A percentile compares a stretch with the other conserved stretches of the same genome.
Evolutionary conservation across 2,888 invertebrate genomes (phyloP).

Genomic region (Drosophila paramelanica): DNA sequence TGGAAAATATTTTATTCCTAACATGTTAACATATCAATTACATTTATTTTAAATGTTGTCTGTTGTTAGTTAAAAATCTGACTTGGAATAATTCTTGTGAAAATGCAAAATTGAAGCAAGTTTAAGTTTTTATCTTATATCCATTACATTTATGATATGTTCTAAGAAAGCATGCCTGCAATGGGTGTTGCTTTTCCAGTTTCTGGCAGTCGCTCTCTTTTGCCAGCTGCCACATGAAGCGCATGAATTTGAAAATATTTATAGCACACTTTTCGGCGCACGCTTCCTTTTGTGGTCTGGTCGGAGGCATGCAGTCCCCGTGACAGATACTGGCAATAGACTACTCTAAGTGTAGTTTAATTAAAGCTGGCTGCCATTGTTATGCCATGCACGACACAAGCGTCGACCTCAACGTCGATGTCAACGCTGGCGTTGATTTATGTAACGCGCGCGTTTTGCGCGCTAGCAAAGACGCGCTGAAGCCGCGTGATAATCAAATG

Average conservation of each 20-base stretch:
- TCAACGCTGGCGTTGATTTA: slow-evolving; percentile 68
- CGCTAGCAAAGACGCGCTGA: slow-evolving; percentile 56
- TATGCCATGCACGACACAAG: slow-evolving; percentile 53
- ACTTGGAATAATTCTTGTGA: too few relatives aligned
- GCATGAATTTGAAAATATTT: slow-evolving; percentile 55
- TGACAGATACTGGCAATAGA: slow-evolving; percentile 42
- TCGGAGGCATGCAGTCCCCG: slow-evolving; percentile 1
- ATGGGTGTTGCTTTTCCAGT: neutral
- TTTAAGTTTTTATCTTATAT: too few relatives aligned
- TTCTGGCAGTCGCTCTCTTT: neutral
- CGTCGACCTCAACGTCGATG: slow-evolving; percentile 40
- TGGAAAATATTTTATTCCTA: too few relatives aligned
- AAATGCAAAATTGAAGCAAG: too few relatives aligned
- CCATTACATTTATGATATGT: too few relatives aligned
- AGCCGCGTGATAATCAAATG: slow-evolving; percentile 79
- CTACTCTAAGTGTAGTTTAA: slow-evolving; percentile 64
- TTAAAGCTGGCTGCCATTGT: slow-evolving; percentile 69
- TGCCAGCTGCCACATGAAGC: slow-evolving; percentile 27
- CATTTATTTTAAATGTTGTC: too few relatives aligned
- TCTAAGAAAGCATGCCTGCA: neutral
- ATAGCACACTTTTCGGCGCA: slow-evolving; percentile 43
- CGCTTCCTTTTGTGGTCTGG: slow-evolving; percentile 11
- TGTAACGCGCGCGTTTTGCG: slow-evolving; percentile 59
- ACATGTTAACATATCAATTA: too few relatives aligned
- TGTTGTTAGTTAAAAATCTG: too few relatives aligned